A percentile compares a stretch with the other conserved stretches of the same genome.
Evolutionary conservation across 2,113 vertebrate genomes (phyloP).

Genomic region (Arenaria interpres): DNA sequence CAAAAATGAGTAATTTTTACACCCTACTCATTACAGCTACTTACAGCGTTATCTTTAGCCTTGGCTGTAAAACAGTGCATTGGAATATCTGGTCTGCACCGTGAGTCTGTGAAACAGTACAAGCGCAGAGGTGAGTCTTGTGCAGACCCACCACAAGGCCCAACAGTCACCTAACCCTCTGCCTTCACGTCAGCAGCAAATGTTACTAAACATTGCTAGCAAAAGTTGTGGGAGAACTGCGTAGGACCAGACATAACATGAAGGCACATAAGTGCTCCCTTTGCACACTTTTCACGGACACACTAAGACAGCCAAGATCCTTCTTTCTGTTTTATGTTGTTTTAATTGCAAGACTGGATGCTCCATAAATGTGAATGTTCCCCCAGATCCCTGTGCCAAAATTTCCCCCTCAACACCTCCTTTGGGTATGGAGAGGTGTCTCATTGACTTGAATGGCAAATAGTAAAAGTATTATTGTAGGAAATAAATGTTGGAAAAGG

Average conservation of each 20-base stretch:
- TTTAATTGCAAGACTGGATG: not conserved
- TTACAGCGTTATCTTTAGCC: not conserved
- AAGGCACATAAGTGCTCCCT: not conserved
- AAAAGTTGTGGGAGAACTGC: not conserved
- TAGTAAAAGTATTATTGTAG: not conserved
- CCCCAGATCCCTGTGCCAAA: not conserved
- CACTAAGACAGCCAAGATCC: not conserved
- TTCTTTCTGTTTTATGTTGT: not conserved
- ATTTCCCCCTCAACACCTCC: not conserved
- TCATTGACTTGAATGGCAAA: not conserved
- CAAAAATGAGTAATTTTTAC: not conserved
- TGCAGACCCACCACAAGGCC: not conserved
- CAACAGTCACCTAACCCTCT: not conserved
- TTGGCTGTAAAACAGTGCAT: not conserved
- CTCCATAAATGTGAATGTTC: not conserved
- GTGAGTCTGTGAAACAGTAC: not conserved
- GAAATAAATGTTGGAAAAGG: not conserved
- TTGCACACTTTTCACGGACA: not conserved
- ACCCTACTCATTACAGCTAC: not conserved
- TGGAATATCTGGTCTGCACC: not conserved
- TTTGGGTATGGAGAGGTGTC: not conserved
- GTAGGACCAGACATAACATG: not conserved
- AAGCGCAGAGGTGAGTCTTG: not conserved
- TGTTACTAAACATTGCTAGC: not conserved
- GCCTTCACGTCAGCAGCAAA: not conserved